Evolutionary conservation across 2,113 vertebrate genomes (phyloP).

Genomic region (Vulpes ferrilata): DNA sequence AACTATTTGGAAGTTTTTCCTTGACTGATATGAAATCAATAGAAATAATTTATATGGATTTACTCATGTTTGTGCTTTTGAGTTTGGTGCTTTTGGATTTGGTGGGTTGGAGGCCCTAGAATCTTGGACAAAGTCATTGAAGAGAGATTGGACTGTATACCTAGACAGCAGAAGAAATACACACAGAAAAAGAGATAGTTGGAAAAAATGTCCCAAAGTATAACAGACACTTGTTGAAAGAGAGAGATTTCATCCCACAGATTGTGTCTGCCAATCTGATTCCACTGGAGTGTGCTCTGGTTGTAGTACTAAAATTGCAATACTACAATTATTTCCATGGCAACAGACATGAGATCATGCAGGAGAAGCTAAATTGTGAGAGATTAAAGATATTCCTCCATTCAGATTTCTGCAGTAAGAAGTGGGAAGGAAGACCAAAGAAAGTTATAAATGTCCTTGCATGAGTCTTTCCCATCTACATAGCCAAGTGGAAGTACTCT

Average conservation of each 20-base stretch:
- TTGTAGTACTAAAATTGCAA: conserved; percentile 78
- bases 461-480: neutral
- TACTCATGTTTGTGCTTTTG: neutral
- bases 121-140: neutral
- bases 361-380: conserved; percentile 78
- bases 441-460: neutral
- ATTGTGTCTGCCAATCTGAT: conserved; percentile 68
- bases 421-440: neutral
- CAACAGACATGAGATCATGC: conserved; percentile 82
- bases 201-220: neutral
- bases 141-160: neutral
- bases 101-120: neutral
- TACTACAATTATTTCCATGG: conserved; percentile 86
- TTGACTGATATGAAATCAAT: conserved; percentile 38
- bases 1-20: neutral
- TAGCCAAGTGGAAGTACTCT: conserved; percentile 2
- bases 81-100: too few relatives aligned
- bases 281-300: conserved; percentile 66
- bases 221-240: neutral
- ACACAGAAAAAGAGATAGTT: neutral
- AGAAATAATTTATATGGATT: conserved; percentile 46
- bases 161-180: neutral
- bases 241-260: neutral
- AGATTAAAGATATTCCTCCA: conserved; percentile 72
- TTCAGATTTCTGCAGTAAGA: conserved; percentile 73